Evolutionary conservation across 2,888 invertebrate species (phyloP).

Genomic region (Byasa hedistus): DNA sequence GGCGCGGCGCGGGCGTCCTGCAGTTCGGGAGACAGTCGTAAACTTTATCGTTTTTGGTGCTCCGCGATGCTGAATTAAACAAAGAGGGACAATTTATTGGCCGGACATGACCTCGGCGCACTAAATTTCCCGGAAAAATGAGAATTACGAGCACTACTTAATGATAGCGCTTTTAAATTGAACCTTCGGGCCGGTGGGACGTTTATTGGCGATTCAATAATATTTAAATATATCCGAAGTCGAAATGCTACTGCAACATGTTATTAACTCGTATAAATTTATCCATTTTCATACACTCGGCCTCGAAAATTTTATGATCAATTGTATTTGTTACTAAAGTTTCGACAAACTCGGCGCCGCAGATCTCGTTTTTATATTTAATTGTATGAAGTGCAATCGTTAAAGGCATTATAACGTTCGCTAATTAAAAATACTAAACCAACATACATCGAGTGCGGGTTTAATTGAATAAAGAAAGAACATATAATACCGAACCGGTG

Average conservation of each 20-base stretch:
- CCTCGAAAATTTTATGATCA: conserved; percentile 10
- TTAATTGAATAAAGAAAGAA: not conserved
- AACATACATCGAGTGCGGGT: not conserved
- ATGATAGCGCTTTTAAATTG: conserved; percentile 5
- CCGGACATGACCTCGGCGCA: conserved; percentile 33
- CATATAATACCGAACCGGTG: not conserved
- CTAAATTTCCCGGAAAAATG: conserved; percentile 7
- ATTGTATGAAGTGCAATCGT: not conserved
- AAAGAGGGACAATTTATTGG: conserved; percentile 38
- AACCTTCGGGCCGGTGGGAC: not conserved
- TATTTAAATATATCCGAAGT: not conserved
- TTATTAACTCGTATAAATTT: not conserved
- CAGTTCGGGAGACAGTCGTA: conserved; percentile 66
- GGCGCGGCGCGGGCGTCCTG: conserved; percentile 63
- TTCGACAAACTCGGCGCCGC: not conserved
- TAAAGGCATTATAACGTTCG: not conserved
- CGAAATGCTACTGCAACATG: not conserved
- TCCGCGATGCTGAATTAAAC: conserved; percentile 49
- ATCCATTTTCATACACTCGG: not conserved
- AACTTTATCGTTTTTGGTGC: conserved; percentile 69
- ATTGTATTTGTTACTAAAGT: not conserved
- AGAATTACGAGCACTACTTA: conserved; percentile 11
- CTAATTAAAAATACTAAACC: not conserved
- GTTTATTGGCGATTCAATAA: not conserved
- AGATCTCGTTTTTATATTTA: not conserved